Percentiles rank a stretch among this genome's conserved stretches.
Conservation (phyloP, 2,888 invertebrate species). For the Alsophila aescularia region DNA sequence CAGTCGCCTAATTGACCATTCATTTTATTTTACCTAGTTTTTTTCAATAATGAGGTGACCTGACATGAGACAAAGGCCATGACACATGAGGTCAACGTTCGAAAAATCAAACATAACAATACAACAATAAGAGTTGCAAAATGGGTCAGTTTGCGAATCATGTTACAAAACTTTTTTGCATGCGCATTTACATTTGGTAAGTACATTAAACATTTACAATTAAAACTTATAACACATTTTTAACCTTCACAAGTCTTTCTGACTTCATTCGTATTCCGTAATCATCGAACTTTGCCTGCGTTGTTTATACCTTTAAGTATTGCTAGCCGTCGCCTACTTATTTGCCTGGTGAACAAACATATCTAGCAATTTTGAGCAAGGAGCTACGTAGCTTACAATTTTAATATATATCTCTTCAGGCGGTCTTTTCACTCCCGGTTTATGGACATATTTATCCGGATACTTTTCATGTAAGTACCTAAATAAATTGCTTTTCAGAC, state of each 20-base stretch:
- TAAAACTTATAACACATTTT: conserved; percentile 1
- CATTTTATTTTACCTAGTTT: neutral
- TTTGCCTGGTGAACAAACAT: neutral
- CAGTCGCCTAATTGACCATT: no score
- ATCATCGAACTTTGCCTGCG: neutral
- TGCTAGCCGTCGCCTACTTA: neutral
- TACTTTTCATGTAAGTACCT: no score
- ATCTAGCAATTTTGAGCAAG: conserved; percentile 1
- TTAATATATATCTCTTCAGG: no score
- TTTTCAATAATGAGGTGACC: conserved; percentile 2
- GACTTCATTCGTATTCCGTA: neutral
- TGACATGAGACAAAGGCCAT: no score
- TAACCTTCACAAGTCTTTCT: neutral
- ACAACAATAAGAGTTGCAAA: conserved; percentile 21
- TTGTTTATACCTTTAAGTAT: neutral
- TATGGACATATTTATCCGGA: no score
- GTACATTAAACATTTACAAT: neutral
- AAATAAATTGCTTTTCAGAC: no score
- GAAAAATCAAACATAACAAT: conserved; percentile 21
- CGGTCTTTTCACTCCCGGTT: no score
- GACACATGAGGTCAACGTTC: conserved; percentile 11
- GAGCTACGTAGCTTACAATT: no score
- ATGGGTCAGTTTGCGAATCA: conserved; percentile 5
- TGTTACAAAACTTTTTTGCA: conserved; percentile 18
- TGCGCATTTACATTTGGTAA: neutral